Base-by-base conservation (phyloP, 2,797 vertebrate species). In the Percopsis omiscomaycus region DNA sequence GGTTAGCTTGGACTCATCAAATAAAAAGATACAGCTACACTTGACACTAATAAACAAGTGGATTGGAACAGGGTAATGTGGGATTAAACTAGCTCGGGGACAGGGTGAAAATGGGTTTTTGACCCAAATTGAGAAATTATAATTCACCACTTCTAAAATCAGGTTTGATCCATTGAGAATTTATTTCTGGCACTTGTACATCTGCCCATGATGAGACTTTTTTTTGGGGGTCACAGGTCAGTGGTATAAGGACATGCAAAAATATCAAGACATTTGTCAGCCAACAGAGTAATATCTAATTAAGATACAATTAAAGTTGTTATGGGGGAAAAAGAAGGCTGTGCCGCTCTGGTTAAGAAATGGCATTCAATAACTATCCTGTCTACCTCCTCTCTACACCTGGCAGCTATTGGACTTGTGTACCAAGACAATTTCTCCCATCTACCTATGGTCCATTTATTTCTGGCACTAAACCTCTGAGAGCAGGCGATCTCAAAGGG, bases 381-480 rank as follows among this genome's bases (percentile, higher is more conserved):
- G 32, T 69, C 78, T 49, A 81, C 73, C 66, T 62, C 71, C 67
- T 63, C 62, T 66, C 42, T 46, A 66, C 57, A 74, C 66, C n/a
- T 55, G 14, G 64, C 45, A 55, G 59, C 45, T 50, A 30, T 61
- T 59, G 50, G 49, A 68, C 72, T 69, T 32, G 29, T 27, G 45
- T 74, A 69, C 60, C 32, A 27, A 68, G 66, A 80, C 57, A 64
- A 59, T 74, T 73, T 78, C 68, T 66, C 50, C 22, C 28, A 53
- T 77, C 54, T 79, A 56, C 64, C 78, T 56, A 55, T 22, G 47
- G 32, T 65, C 60, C 55, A 53, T 67, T 73, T 78, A 84, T 88
- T 83, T 83, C 68, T 73, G 83, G 80, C 67, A 60, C 67, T 71
- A 48, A 68, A 61, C 45, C 51, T 28, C 22, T 22, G 22, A 22